Evolutionary conservation across 2,113 vertebrate genomes (phyloP), one percentile per base, ranked within the genome.

Genomic region (Takifugu bimaculatus): DNA sequence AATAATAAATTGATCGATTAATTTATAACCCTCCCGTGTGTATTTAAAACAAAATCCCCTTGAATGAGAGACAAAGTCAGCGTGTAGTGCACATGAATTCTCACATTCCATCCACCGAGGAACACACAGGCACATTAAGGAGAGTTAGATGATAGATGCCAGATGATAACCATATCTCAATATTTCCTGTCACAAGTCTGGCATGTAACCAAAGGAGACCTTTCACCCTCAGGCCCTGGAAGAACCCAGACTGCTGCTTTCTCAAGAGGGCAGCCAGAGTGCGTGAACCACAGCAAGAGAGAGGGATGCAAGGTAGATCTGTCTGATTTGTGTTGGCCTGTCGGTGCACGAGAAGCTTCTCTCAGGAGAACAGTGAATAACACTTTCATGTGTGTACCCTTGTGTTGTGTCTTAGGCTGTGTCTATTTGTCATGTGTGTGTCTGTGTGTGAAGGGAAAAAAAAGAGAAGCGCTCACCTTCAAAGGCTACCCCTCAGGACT

Each of bases 121-220:
- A 42, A 53, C 13, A 13, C 54, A 59, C 45, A 54, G 44, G 27
- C 58, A 55, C 49, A 71, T 50, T 54, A 26, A 61, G 26, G n/a
- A 57, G 53, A 59, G 56, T 13, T 47, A 50, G 35, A 39, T 39
- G 35, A 39, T 39, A 39, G 35, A 28, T 13, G 45, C 44, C 44
- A 68, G 59, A 80, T 80, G 76, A 85, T 69, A 79, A 60, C 73
- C 55, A 85, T 47, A 77, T 72, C 65, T 78, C 76, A 63, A 75
- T 75, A 77, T 80, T 82, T 83, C 72, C 73, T 82, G 61, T 70
- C 80, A 75, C 76, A 82, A 78, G 74, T 80, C 80, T 83, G 69
- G 77, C 69, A 80, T 75, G 65, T 74, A 81, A 86, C 79, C 66
- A 85, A 82, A 84, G 75, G 78, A 1, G 10, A 84, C 72, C 26